phyloP scores from a whole-genome alignment of 2,888 invertebrate genomes.

The Corbicula japonica region DNA sequence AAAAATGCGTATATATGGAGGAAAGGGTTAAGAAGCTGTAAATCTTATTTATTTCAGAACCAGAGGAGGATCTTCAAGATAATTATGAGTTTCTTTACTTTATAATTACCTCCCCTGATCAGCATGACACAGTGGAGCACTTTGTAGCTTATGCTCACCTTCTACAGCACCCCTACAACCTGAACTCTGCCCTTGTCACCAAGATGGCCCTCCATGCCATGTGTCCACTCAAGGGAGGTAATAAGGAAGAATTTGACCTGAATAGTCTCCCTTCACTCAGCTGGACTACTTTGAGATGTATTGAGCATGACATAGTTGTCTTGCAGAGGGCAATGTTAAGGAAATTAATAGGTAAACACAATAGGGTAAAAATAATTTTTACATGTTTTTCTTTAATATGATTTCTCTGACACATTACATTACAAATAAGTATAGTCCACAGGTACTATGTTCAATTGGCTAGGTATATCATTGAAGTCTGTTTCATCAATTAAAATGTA shows the following conservation, averaged over 20 bases:
- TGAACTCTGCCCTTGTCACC: slow-evolving; percentile 61
- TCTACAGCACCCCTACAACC: slow-evolving; percentile 65
- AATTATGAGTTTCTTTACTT: slow-evolving; percentile 70
- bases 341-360: slow-evolving; percentile 43
- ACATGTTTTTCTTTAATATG: too few relatives aligned
- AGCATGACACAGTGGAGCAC: slow-evolving; percentile 36
- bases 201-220: slow-evolving; percentile 47
- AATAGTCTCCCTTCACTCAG: slow-evolving; percentile 50
- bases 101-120: slow-evolving; percentile 67
- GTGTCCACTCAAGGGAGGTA: neutral
- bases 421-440: too few relatives aligned
- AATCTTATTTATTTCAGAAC: slow-evolving; percentile 59
- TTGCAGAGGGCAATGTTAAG: slow-evolving; percentile 58
- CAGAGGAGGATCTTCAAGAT: slow-evolving; percentile 71
- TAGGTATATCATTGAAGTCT: too few relatives aligned
- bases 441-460: too few relatives aligned
- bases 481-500: too few relatives aligned
- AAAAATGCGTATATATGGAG: too few relatives aligned
- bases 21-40: too few relatives aligned
- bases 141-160: slow-evolving; percentile 58
- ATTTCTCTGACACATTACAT: too few relatives aligned
- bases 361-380: too few relatives aligned
- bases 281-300: slow-evolving; percentile 48
- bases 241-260: slow-evolving; percentile 37
- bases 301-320: slow-evolving; percentile 38